A percentile compares a stretch with the other conserved stretches of the same genome.
Evolutionary conservation across 2,797 vertebrate genomes (phyloP).

Genomic region (Siniperca undulata): DNA sequence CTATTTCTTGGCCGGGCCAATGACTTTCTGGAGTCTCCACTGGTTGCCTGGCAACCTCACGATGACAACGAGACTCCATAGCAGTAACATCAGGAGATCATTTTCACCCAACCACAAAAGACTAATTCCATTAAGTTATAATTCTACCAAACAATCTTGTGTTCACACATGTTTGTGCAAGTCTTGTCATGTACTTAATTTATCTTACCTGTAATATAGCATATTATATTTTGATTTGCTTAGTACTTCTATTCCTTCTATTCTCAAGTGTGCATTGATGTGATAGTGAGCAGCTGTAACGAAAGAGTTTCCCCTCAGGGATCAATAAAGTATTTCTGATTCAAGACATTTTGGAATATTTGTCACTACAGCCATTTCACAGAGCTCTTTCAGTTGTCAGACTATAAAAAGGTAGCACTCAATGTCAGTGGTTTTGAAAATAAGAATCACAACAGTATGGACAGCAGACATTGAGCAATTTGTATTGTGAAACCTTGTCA

Average conservation of each 20-base stretch:
- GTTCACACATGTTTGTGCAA: not conserved
- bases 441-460: not conserved
- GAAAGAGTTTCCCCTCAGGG: too few relatives aligned
- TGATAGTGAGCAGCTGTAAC: too few relatives aligned
- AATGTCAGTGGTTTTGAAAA: not conserved
- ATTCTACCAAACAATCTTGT: not conserved
- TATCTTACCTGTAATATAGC: too few relatives aligned
- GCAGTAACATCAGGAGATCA: not conserved
- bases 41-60: constrained; percentile 30
- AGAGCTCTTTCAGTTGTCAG: not conserved
- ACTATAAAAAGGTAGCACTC: not conserved
- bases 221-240: too few relatives aligned
- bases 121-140: not conserved
- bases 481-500: constrained; percentile 6
- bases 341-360: not conserved
- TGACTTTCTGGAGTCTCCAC: not conserved
- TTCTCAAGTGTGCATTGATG: too few relatives aligned
- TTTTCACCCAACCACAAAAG: not conserved
- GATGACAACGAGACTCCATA: not conserved
- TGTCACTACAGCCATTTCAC: not conserved
- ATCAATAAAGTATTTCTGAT: too few relatives aligned
- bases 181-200: not conserved
- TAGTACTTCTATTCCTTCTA: too few relatives aligned
- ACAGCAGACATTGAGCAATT: not conserved
- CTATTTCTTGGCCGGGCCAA: not conserved